Percentiles rank a stretch among this genome's conserved stretches.
These are phyloP conservation scores for Ptilorrhoa leucosticta DNA, from an alignment of 2,113 vertebrate species.

Conservation along the genomic window DNA sequence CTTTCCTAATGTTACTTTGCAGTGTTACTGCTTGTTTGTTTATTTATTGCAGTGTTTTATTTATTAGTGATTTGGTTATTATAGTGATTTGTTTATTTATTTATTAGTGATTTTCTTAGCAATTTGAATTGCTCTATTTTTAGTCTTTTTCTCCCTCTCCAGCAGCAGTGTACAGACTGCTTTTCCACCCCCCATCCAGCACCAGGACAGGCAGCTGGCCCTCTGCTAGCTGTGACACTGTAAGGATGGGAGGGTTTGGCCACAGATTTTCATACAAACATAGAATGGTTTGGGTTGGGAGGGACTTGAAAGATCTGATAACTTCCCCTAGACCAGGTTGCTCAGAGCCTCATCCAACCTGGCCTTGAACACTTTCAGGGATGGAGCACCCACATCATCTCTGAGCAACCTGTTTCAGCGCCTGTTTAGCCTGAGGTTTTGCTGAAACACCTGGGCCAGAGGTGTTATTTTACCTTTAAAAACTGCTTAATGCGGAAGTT, in stretches of 20 bases:
- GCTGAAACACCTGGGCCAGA: rapidly evolving
- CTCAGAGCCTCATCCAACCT: neutral
- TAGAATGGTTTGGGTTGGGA: neutral
- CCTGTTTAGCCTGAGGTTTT: neutral
- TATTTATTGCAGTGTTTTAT: neutral
- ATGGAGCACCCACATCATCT: neutral
- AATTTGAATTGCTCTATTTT: rapidly evolving
- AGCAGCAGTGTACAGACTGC: neutral
- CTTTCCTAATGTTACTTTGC: neutral
- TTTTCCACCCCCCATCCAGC: neutral
- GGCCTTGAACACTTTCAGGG: neutral
- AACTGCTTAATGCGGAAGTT: neutral
- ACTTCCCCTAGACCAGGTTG: neutral
- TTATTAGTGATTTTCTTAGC: neutral
- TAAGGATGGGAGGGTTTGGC: rapidly evolving
- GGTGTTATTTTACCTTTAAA: neutral
- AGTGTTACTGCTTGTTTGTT: neutral
- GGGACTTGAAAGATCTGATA: neutral
- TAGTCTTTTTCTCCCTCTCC: neutral
- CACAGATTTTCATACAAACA: neutral
- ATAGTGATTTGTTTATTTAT: neutral
- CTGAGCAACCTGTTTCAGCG: neutral
- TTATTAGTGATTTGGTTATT: neutral
- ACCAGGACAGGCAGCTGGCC: neutral
- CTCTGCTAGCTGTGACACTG: neutral